These are phyloP conservation scores for Andrena camellia DNA, from an alignment of 2,888 invertebrate genomes.

Conservation along the genomic window DNA sequence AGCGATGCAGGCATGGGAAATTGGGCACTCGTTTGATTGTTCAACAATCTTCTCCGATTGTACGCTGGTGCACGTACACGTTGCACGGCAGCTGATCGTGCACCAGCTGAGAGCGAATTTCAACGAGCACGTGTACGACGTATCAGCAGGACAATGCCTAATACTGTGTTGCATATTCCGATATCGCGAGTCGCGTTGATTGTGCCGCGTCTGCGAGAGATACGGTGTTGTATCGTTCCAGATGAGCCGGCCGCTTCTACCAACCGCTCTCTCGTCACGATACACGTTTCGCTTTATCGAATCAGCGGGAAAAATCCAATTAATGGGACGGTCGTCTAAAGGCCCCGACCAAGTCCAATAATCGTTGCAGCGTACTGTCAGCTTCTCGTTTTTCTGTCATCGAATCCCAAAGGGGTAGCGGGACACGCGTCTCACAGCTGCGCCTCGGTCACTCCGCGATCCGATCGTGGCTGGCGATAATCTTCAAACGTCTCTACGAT, in stretches of 20 bases:
- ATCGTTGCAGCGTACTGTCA: neutral
- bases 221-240: slow-evolving; percentile 15
- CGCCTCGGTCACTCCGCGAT: neutral
- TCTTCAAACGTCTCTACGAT: slow-evolving; percentile 2
- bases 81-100: neutral
- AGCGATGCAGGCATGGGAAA: neutral
- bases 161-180: neutral
- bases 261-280: neutral
- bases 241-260: neutral
- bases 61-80: neutral
- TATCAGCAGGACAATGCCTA: neutral
- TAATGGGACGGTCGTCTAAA: slow-evolving; percentile 15
- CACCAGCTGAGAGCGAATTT: neutral
- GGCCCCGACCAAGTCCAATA: slow-evolving; percentile 11
- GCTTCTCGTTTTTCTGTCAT: neutral
- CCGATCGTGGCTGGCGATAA: neutral
- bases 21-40: neutral
- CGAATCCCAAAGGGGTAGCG: neutral
- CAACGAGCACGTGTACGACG: neutral
- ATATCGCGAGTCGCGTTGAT: neutral
- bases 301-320: slow-evolving; percentile 27
- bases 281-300: slow-evolving; percentile 22
- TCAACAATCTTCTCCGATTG: neutral
- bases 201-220: slow-evolving; percentile 11
- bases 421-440: neutral